Percentiles rank a stretch among this genome's conserved stretches.
Evolutionary conservation across 2,888 invertebrate genomes (phyloP).

Genomic region (Agrilus cyanescens): DNA sequence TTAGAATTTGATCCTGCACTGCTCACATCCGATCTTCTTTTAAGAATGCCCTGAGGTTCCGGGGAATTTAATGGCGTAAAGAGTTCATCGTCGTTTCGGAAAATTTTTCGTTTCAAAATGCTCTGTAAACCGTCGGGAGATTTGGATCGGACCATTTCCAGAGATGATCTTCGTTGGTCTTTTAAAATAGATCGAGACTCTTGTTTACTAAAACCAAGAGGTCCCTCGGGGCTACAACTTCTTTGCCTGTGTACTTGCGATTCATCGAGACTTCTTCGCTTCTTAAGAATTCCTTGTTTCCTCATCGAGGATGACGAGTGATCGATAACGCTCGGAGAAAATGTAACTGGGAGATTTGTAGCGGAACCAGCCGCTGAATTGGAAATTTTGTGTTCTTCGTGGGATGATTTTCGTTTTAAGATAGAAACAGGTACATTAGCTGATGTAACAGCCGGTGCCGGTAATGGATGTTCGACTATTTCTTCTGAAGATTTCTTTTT

Average conservation of each 20-base stretch:
- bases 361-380: constrained; percentile 28
- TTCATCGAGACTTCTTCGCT: constrained; percentile 72
- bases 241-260: constrained; percentile 56
- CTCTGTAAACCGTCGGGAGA: constrained; percentile 54
- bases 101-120: constrained; percentile 59
- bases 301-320: constrained; percentile 47
- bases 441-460: constrained; percentile 12
- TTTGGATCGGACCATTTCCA: constrained; percentile 54
- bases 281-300: constrained; percentile 71
- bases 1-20: constrained; percentile 44
- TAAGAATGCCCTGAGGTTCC: constrained; percentile 57
- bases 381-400: constrained; percentile 33
- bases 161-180: constrained; percentile 53
- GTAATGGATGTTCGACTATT: constrained; percentile 14
- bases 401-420: constrained; percentile 43
- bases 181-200: constrained; percentile 57
- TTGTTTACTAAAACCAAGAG: constrained; percentile 37
- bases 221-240: constrained; percentile 59
- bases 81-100: constrained; percentile 47
- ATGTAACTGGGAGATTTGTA: constrained; percentile 62
- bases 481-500: constrained; percentile 54
- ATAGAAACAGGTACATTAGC: constrained; percentile 41
- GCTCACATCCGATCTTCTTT: constrained; percentile 62
- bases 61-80: constrained; percentile 51
- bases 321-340: constrained; percentile 64